Percentiles rank a stretch among this genome's conserved stretches.
phyloP scores from a whole-genome alignment of 2,797 vertebrate genomes.

The Melanotaenia trifasciata region DNA sequence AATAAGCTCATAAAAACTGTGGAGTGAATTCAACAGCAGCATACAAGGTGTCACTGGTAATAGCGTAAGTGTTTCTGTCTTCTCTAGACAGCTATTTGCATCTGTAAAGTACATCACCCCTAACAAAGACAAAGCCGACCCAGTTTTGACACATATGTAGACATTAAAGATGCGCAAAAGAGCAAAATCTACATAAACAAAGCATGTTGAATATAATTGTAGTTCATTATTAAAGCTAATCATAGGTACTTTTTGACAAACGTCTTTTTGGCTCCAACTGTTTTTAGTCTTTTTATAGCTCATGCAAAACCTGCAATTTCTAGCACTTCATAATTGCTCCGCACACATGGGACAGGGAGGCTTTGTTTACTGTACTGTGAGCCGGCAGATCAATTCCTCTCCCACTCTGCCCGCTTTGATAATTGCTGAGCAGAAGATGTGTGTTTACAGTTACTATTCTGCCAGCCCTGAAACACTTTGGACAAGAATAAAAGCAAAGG shows the following conservation, averaged over 20 bases:
- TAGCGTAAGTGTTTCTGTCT: constrained; percentile 26
- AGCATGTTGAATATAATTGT: constrained; percentile 38
- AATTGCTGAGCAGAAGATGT: constrained; percentile 75
- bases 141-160: constrained; percentile 3
- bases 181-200: constrained; percentile 28
- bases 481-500: constrained; percentile 67
- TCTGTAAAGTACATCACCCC: neutral
- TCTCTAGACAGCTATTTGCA: constrained; percentile 26
- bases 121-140: constrained; percentile 11
- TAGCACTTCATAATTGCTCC: constrained; percentile 79
- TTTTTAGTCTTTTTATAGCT: constrained; percentile 63
- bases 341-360: constrained; percentile 71
- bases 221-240: constrained; percentile 52
- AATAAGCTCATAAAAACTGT: constrained; percentile 53
- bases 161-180: constrained; percentile 21
- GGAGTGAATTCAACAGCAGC: constrained; percentile 50
- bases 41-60: constrained; percentile 40
- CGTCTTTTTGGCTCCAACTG: constrained; percentile 32
- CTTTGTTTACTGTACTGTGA: constrained; percentile 77
- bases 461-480: constrained; percentile 68
- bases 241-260: constrained; percentile 33
- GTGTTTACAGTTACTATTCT: constrained; percentile 69
- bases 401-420: constrained; percentile 72
- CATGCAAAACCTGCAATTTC: constrained; percentile 65
- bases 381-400: constrained; percentile 78